Evolutionary conservation across 2,113 vertebrate species (phyloP), one percentile per base, ranked within the genome.

Genomic region (Aegithalos caudatus): DNA sequence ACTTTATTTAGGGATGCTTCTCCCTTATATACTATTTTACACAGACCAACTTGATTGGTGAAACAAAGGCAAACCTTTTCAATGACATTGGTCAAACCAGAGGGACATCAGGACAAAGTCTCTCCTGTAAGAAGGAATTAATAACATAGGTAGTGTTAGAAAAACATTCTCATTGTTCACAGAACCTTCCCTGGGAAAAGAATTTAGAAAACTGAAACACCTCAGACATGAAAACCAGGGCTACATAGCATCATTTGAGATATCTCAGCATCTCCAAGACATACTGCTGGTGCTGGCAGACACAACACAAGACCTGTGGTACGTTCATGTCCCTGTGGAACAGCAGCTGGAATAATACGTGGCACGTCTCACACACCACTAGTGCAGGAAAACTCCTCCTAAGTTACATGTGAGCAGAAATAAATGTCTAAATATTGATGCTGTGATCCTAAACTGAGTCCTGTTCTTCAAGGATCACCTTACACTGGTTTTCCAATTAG

Each of bases 321-420:
- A 42, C 13, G 8, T 29, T n/a, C 35, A 11, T 29, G 56, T 19
- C 33, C 42, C 38, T 0, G 0, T 24, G 65, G 16, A 14, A 31
- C 8, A 29, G 51, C 17, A 79, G 35, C 23, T 64, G 65, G 38
- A 54, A 42, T 15, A 31, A 14, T 8, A 50, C 1, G 0, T 50
- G 35, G 60, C 37, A 44, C 1, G 0, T 35, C 45, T 58, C 28
- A 38, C 8, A 16, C 2, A 65, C 12, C 25, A 38, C 12, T 40
- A 33, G 11, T 16, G 38, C 24, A 45, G 37, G 40, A 74, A 73
- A 88, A 64, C 53, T 82, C 28, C 37, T 27, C 10, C 27, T 60
- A 22, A 56, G 4, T 67, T 76, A 38, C 3, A 31, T 0, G 11
- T 15, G 14, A 60, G 53, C 27, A 76, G 53, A 64, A 85, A 72